Conservation (phyloP, 2,888 invertebrate species). For the Tortrix viridana region DNA sequence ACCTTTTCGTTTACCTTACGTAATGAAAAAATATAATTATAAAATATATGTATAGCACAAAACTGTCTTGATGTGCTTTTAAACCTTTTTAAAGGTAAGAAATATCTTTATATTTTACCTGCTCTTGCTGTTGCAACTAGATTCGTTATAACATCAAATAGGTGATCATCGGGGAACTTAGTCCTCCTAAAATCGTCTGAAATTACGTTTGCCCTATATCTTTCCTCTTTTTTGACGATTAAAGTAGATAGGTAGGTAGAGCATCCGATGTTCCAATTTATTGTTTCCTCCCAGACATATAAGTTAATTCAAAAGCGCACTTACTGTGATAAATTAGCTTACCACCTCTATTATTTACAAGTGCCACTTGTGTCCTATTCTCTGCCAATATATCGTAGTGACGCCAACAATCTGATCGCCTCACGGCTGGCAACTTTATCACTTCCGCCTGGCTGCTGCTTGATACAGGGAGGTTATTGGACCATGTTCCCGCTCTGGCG, state of each 20-base stretch:
- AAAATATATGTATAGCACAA: background rate
- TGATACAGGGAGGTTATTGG: slow-evolving; percentile 29
- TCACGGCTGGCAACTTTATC: slow-evolving; percentile 69
- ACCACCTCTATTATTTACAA: slow-evolving; percentile 47
- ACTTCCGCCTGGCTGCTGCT: slow-evolving; percentile 61
- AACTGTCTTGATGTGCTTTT: too few species aligned
- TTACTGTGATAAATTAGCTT: slow-evolving; percentile 27
- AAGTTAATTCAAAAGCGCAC: background rate
- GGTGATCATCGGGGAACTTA: too few species aligned
- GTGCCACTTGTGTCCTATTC: slow-evolving; percentile 61
- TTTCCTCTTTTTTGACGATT: too few species aligned
- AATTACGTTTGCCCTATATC: too few species aligned
- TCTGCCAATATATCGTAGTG: slow-evolving; percentile 60
- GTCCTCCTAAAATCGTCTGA: too few species aligned
- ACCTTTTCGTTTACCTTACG: slow-evolving; percentile 5
- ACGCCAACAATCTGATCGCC: slow-evolving; percentile 71
- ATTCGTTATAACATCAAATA: too few species aligned
- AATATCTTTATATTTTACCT: too few species aligned
- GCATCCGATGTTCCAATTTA: too few species aligned
- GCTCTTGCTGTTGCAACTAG: too few species aligned
- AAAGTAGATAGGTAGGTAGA: too few species aligned
- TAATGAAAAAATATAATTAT: background rate
- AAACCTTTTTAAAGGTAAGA: too few species aligned
- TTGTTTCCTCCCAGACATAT: too few species aligned
- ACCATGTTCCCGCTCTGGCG: slow-evolving; percentile 10